Percentiles rank a stretch among this genome's conserved stretches.
Evolutionary conservation across 2,797 vertebrate species (phyloP).

Genomic region (Coracias cyanogaster): DNA sequence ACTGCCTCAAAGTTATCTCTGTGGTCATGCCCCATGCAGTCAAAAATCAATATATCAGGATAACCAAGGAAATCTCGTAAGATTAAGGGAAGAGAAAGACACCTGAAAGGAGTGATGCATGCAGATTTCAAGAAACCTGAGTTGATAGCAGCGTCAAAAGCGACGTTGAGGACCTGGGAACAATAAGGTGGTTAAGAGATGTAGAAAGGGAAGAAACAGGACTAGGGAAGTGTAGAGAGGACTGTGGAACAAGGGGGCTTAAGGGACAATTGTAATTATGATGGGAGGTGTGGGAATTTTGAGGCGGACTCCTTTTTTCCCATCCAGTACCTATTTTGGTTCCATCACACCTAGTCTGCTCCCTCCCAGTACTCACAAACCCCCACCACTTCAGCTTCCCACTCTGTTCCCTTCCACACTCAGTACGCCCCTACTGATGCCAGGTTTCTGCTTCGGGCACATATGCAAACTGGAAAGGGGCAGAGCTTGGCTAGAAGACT

Average conservation of each 20-base stretch:
- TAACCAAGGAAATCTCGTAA: background rate
- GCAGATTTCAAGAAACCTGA: background rate
- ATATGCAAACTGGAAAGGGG: background rate
- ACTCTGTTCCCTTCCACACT: background rate
- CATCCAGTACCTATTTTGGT: background rate
- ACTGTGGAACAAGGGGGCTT: background rate
- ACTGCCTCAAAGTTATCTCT: background rate
- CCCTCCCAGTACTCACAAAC: background rate
- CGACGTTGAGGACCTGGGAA: background rate
- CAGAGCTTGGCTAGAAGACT: background rate
- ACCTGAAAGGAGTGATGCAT: background rate
- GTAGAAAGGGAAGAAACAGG: background rate
- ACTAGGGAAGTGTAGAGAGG: background rate
- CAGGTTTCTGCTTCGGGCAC: background rate
- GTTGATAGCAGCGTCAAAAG: background rate
- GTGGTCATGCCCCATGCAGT: background rate
- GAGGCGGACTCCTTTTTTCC: background rate
- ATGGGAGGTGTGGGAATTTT: background rate
- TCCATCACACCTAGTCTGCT: background rate
- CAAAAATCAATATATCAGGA: background rate
- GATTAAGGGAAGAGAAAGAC: background rate
- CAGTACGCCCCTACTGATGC: background rate
- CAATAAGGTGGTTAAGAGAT: background rate
- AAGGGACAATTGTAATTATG: background rate
- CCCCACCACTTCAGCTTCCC: background rate